Base-by-base conservation (phyloP, 2,113 vertebrate species). In the Rhinolophus ferrumequinum region DNA sequence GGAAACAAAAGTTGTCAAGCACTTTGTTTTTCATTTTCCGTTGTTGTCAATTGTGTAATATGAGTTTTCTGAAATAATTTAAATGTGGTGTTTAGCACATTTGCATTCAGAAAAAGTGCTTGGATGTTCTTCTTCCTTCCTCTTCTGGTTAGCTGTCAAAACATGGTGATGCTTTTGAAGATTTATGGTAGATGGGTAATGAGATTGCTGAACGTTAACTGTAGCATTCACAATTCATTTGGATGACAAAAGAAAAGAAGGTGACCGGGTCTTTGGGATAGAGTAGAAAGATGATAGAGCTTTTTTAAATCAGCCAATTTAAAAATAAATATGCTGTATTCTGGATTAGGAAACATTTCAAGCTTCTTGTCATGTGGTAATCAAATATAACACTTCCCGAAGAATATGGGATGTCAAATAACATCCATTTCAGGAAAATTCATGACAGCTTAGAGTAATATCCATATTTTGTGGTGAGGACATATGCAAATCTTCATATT, bases 101-200 rank as follows among this genome's bases (percentile, higher is more conserved):
- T 98, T 98, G 91, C 97, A 98, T 98, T 98, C 88, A 96, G 97
- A 96, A 98, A 97, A 98, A 98, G 97, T 97, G 93, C 93, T 98
- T 98, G 96, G 95, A 97, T 98, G 94, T 98, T 97, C 96, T 97
- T 88, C 92, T 97, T 96, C 93, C 96, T 98, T 98, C 73, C 38
- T 83, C 92, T 98, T 98, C 89, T 98, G 92, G 90, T 97, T 94
- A 95, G 84, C 97, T 98, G 98, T 98, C 98, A 98, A 98, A 98
- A 98, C 96, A 98, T 50, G 67, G 92, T 97, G 97, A 97, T 97
- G 98, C 95, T 97, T 97, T 98, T 98, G 97, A 98, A 98, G 97
- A 98, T 98, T 98, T 98, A 96, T 97, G 62, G 96, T 96, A 95
- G 97, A 98, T 98, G 94, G 93, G 80, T 98, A 98, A 98, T 98